A percentile compares a stretch with the other conserved stretches of the same genome.
Evolutionary conservation across 2,797 vertebrate genomes (phyloP).

Genomic region (Protonibea diacanthus): DNA sequence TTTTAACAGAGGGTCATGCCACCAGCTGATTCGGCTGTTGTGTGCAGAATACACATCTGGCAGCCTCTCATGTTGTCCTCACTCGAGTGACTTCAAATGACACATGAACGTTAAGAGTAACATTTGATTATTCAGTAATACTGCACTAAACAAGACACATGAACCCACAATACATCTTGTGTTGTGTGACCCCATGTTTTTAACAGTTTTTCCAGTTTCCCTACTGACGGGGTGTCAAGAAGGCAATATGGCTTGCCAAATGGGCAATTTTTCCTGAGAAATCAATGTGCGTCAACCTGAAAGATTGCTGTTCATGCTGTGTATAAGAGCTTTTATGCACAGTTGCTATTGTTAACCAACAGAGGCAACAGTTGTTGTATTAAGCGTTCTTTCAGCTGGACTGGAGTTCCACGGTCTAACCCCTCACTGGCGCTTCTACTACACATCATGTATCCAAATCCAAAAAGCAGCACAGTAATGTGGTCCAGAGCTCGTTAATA

Average conservation of each 20-base stretch:
- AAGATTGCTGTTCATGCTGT: not conserved
- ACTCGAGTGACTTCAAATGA: not conserved
- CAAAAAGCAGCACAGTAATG: not conserved
- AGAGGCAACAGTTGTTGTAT: not conserved
- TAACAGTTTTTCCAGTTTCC: not conserved
- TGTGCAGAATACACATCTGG: not conserved
- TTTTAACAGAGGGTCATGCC: not conserved
- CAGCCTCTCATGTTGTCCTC: not conserved
- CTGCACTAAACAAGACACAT: not conserved
- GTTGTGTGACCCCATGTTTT: not conserved
- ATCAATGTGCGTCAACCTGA: not conserved
- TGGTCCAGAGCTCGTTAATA: not conserved
- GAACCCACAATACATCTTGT: not conserved
- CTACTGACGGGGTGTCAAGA: not conserved
- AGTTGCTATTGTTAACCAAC: not conserved
- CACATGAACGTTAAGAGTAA: not conserved
- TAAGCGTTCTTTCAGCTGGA: not conserved
- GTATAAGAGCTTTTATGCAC: not conserved
- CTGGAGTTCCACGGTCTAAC: not conserved
- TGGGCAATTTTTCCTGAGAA: not conserved
- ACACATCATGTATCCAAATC: not conserved
- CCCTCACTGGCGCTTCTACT: not conserved
- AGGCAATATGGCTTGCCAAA: not conserved
- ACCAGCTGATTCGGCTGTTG: not conserved
- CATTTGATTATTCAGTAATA: not conserved